phyloP scores from a whole-genome alignment of 2,113 vertebrate genomes.

The Recurvirostra avosetta region DNA sequence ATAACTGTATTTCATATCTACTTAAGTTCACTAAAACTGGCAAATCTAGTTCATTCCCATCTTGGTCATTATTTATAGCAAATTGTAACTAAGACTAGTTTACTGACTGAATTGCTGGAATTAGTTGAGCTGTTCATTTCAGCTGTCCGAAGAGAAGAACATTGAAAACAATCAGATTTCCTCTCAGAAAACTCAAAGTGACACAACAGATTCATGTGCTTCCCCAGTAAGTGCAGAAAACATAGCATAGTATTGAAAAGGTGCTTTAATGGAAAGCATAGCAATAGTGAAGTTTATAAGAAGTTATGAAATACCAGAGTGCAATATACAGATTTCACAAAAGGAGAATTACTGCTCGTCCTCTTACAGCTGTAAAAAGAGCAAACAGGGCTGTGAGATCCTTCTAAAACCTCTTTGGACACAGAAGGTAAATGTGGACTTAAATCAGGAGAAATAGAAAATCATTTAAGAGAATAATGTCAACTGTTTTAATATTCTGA shows the following conservation, averaged over 20 bases:
- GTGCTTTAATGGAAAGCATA: neutral
- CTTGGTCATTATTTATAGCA: conserved; percentile 10
- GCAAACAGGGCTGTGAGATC: neutral
- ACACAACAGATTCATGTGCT: neutral
- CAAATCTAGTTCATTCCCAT: conserved; percentile 7
- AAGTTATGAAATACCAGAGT: neutral
- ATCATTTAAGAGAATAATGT: neutral
- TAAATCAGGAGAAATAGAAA: neutral
- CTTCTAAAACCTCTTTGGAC: neutral
- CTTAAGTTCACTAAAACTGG: conserved; percentile 13
- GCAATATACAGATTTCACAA: neutral
- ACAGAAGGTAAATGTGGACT: neutral
- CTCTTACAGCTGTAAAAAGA: neutral
- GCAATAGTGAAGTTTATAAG: neutral
- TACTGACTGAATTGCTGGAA: neutral
- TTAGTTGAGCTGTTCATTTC: neutral
- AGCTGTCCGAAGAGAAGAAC: neutral
- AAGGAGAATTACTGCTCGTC: neutral
- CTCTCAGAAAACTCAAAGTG: neutral
- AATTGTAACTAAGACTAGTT: neutral
- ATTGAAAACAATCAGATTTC: neutral
- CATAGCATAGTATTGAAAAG: neutral
- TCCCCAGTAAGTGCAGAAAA: neutral
- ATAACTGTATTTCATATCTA: conserved; percentile 6
- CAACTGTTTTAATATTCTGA: neutral